Conservation (phyloP, 2,797 vertebrate species). For the Melanotaenia maccullochi region DNA sequence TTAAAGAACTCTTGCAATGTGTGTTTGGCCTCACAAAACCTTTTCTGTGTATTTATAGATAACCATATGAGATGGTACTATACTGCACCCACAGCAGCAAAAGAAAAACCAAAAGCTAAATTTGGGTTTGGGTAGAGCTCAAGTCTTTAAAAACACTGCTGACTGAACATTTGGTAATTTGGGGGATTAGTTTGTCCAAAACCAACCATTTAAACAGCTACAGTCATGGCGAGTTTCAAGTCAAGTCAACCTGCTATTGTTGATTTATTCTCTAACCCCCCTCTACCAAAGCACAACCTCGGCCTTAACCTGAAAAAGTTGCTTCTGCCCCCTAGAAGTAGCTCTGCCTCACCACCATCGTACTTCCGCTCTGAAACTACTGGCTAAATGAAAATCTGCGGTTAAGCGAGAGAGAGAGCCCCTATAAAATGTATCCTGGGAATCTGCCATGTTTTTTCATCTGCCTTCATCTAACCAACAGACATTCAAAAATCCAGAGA, state of each 20-base stretch:
- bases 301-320: slow-evolving; percentile 60
- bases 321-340: slow-evolving; percentile 28
- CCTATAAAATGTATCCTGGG: slow-evolving; percentile 69
- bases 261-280: background rate
- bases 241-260: slow-evolving; percentile 2
- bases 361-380: slow-evolving; percentile 46
- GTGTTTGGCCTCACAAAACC: slow-evolving; percentile 10
- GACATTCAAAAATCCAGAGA: slow-evolving; percentile 56
- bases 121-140: slow-evolving; percentile 46
- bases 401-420: slow-evolving; percentile 56
- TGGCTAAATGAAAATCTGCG: slow-evolving; percentile 73
- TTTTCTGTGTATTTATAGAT: slow-evolving; percentile 43
- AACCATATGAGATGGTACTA: slow-evolving; percentile 38
- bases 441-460: slow-evolving; percentile 70
- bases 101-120: slow-evolving; percentile 43
- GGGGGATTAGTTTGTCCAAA: slow-evolving; percentile 18
- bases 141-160: slow-evolving; percentile 19
- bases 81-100: slow-evolving; percentile 30
- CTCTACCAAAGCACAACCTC: slow-evolving; percentile 6
- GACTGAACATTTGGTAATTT: slow-evolving; percentile 25
- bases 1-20: slow-evolving; percentile 24
- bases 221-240: background rate
- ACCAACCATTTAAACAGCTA: background rate
- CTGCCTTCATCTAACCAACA: slow-evolving; percentile 70
- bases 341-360: slow-evolving; percentile 39